Base-by-base conservation (phyloP, 2,113 vertebrate species). In the Brachypteracias leptosomus region DNA sequence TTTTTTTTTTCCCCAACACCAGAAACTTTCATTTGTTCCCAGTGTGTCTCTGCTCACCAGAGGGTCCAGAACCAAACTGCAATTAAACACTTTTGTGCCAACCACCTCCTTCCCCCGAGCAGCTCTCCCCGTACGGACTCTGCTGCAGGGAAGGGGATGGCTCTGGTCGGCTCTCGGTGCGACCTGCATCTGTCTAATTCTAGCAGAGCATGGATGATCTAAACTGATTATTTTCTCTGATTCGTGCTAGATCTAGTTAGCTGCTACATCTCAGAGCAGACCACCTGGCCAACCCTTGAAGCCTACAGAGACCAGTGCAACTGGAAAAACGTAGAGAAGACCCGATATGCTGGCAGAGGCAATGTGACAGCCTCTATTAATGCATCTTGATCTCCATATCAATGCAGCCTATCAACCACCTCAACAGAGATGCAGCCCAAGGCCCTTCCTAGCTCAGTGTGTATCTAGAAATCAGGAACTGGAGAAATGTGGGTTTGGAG, bases 21-120 rank as follows among this genome's bases (percentile, higher is more conserved):
- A 85, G 84, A 91, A 98, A 96, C 89, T 96, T 97, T 88, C 96
- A 95, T 97, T 97, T 97, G 83, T 96, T 97, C 90, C 84, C 66
- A 88, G 85, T 93, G 91, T 59, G 62, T 91, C 92, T 88, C 47
- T 81, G 95, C 73, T 97, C 83, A 95, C 85, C 90, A 93, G 92
- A 97, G 91, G 93, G 96, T 75, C 95, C 75, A 7, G 84, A 88
- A 96, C 85, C 93, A 90, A 97, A 97, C 76, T 58, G 90, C 94
- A 97, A 97, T 97, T 97, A 96, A 89, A 86, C 84, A 84, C 90
- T 90, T 97, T 96, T 88, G 92, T 95, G 65, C 25, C 76, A 97
- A 74, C 55, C 40, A 24, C 42, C 22, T 79, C 58, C 6, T 87
- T 78, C 35, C 63, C 71, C 59, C 17, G 71, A 97, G 55, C 85